A percentile compares a stretch with the other conserved stretches of the same genome.
These are phyloP conservation scores for Megaceryle alcyon DNA, from an alignment of 2,797 vertebrate genomes.

Conservation along the genomic window DNA sequence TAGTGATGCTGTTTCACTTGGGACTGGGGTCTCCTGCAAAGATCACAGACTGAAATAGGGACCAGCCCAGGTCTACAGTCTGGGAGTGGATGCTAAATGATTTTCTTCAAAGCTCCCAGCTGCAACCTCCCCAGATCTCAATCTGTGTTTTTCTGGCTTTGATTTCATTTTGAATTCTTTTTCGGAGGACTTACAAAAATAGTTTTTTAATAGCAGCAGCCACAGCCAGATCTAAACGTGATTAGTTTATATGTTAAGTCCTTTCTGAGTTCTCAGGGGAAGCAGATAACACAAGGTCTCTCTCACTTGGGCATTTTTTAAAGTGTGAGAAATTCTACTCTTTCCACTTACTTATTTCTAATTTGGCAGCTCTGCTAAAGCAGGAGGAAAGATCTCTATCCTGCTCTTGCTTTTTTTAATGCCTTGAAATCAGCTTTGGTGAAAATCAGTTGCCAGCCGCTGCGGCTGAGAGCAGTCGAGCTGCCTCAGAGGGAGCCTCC, in stretches of 20 bases:
- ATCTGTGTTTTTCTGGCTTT: not conserved
- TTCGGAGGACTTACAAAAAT: constrained; percentile 46
- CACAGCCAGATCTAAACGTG: constrained; percentile 7
- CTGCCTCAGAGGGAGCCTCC: constrained; percentile 77
- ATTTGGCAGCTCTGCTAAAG: not conserved
- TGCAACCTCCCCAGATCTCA: not conserved
- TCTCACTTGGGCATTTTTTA: constrained; percentile 35
- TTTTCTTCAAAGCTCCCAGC: constrained; percentile 17
- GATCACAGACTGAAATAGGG: not conserved
- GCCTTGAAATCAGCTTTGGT: constrained; percentile 18
- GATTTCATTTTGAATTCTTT: constrained; percentile 27
- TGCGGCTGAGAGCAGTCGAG: constrained; percentile 1
- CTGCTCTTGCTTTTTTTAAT: not conserved
- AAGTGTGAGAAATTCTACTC: constrained; percentile 37
- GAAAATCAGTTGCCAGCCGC: constrained; percentile 12
- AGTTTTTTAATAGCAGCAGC: constrained; percentile 56
- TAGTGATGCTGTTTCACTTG: not conserved
- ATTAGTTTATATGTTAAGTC: constrained; percentile 59
- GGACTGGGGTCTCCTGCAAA: not conserved
- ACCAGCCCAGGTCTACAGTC: not conserved
- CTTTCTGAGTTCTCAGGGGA: constrained; percentile 50
- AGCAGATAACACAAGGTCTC: constrained; percentile 50
- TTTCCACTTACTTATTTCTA: constrained; percentile 4
- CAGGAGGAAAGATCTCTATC: not conserved
- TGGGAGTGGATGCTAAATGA: not conserved